Base-by-base conservation (phyloP, 2,888 invertebrate genomes). In the Sipunculus nudus region DNA sequence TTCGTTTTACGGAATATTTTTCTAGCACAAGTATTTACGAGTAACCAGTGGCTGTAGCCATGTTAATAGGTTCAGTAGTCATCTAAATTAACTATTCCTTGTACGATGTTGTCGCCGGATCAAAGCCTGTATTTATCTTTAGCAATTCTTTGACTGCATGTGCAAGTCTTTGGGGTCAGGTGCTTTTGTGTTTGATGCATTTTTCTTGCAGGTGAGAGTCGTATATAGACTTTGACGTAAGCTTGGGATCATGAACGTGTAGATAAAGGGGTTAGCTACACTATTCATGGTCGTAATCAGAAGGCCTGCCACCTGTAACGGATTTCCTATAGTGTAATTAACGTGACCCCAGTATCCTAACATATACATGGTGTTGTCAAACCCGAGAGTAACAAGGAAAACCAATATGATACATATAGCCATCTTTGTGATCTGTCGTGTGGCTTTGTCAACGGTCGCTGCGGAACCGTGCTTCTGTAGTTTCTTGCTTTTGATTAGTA, bases 281-380 rank as follows among this genome's bases (percentile, higher is more conserved):
- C 59, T 60, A 49, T 65, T 65, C 39, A 65, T 40, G 35, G 59
- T 63, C 28, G 66, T 53, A 8, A 64, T 45, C 31, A 66, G 64
- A 10, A 66, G 63, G 10, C 63, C 66, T 6, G 57, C 28, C 40
- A 41, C 26, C 53, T 41, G 25, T 23, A 50, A 16, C 38, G 38
- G 13, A 58, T 28, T 43, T 58, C 53, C 26, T 16, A 66, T 47
- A 6, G 29, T 28, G 46, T 64, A 65, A 6, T 32, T 52, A 3
- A 41, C 38, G 25, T 54, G 61, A 16, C 63, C 63, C 5, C 53
- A 57, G 47, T 66, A 46, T 21, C 66, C 66, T 6, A 66, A 48
- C n/a, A 66, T 45, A 52, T 66, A 66, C 47, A 61, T 64, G 52
- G 60, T 56, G 3, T 64, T 62, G 40, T 65, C 63, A 38, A 56